These are phyloP conservation scores for Globodera ellingtonae DNA, from an alignment of 1,140 invertebrate species.

Conservation along the genomic window DNA sequence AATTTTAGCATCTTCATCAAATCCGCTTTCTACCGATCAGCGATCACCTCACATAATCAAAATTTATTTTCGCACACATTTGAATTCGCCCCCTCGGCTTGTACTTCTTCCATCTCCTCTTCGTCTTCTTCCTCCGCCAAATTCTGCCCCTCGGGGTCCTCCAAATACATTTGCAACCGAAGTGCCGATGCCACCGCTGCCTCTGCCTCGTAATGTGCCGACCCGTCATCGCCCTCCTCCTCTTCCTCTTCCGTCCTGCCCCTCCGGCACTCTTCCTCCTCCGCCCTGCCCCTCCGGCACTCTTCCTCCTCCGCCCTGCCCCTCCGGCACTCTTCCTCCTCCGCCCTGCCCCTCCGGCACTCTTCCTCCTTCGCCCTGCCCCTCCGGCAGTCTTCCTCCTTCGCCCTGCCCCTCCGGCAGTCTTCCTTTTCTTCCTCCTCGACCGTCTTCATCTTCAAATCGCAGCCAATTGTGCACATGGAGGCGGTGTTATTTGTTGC, in stretches of 20 bases:
- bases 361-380: too few species aligned
- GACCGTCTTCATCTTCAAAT: background rate
- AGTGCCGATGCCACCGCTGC: conserved; percentile 3
- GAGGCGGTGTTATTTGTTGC: background rate
- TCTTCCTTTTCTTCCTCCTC: background rate
- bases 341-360: too few species aligned
- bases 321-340: too few species aligned
- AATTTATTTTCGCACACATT: too few species aligned
- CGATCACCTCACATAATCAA: too few species aligned
- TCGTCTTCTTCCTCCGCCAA: background rate
- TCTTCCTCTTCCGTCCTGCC: background rate
- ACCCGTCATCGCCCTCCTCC: background rate
- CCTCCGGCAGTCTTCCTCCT: background rate
- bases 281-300: too few species aligned
- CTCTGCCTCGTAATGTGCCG: conserved; percentile 3
- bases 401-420: background rate
- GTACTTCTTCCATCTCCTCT: background rate
- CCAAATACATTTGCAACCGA: conserved; percentile 7
- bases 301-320: background rate
- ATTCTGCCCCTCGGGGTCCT: background rate
- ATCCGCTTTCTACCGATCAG: too few species aligned
- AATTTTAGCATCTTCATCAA: too few species aligned
- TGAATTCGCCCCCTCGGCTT: background rate
- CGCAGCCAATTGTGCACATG: background rate
- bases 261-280: too few species aligned